Evolutionary conservation across 2,888 invertebrate species (phyloP), one percentile per base, ranked within the genome.

Genomic region (Alcis repandata): DNA sequence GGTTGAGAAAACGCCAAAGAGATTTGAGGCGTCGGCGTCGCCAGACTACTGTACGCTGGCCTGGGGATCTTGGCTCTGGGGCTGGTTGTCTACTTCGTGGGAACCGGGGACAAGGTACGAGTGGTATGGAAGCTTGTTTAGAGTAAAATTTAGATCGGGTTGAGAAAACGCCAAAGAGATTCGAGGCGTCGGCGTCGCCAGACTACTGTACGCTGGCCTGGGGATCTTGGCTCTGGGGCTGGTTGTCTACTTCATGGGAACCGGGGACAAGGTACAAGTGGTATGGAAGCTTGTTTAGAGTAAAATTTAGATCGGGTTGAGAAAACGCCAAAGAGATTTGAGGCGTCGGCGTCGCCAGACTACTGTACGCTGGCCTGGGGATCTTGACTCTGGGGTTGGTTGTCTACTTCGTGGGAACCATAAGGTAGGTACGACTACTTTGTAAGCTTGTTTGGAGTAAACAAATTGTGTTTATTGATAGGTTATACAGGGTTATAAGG

Each of bases 351-450:
- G 6, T 27, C 6, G 27, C 27, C 6, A 27, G 27, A 27, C 6
- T 27, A 6, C 2, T 27, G 27, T 27, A 98, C 90, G 97, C 97
- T 56, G 98, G 98, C 60, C 95, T 98, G 74, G 97, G 96, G 74
- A 96, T 96, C 22, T 95, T 97, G 68, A 97, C 97, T 22, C 94
- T 98, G 75, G 98, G 98, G 62, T 95, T 97, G 80, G 96, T 98
- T 78, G 97, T 98, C 79, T 97, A 97, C 86, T 97, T 98, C 93
- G 97, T 98, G 73, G 98, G 97, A 77, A 97, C 97, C 73, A 98
- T 97, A 80, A 98, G 98, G 93, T 97, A 97, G 92, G 96, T 91
- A 71, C 48, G 32, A 11, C 46, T 22, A 19, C 6, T 22, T 0
- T 6, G 0, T 7, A n/a, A n/a, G n/a, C 9, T 36, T 36, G 10